Conservation (phyloP, 2,113 vertebrate genomes). For the Rhinoderma darwinii region DNA sequence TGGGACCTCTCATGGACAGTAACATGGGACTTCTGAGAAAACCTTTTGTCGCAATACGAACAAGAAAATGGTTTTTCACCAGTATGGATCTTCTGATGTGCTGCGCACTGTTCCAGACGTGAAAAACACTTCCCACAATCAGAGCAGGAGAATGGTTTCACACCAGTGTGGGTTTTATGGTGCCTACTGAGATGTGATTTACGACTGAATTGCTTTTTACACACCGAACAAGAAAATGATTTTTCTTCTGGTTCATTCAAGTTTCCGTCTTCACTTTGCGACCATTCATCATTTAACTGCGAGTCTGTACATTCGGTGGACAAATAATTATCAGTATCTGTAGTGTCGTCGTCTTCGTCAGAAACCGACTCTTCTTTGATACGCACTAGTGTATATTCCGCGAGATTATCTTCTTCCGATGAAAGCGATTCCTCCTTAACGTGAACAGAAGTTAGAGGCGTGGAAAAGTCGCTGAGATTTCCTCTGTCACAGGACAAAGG, state of each 20-base stretch:
- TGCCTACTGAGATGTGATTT: conserved; percentile 26
- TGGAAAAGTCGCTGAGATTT: background rate
- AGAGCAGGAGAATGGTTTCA: conserved; percentile 4
- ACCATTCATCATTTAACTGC: background rate
- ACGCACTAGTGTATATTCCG: background rate
- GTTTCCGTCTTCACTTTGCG: background rate
- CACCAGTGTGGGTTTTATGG: background rate
- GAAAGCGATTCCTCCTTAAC: background rate
- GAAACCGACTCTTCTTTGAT: background rate
- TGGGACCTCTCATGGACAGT: conserved; percentile 24
- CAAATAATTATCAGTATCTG: background rate
- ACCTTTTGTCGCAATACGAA: conserved; percentile 8
- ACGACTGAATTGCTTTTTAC: background rate
- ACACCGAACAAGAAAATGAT: background rate
- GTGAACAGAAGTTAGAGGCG: background rate
- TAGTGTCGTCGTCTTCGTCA: background rate
- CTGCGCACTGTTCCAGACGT: background rate
- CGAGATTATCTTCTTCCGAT: background rate
- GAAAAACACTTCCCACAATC: background rate
- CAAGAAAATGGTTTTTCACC: conserved; percentile 37
- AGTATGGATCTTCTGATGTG: conserved; percentile 8
- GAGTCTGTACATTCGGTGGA: background rate
- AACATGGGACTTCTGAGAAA: background rate
- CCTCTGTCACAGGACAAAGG: background rate
- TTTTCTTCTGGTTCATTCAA: background rate